Percentiles rank a stretch among this genome's conserved stretches.
Evolutionary conservation across 92 coral and sea anemone genomes (phyloP).

Genomic region (Epizoanthus rinbou): DNA sequence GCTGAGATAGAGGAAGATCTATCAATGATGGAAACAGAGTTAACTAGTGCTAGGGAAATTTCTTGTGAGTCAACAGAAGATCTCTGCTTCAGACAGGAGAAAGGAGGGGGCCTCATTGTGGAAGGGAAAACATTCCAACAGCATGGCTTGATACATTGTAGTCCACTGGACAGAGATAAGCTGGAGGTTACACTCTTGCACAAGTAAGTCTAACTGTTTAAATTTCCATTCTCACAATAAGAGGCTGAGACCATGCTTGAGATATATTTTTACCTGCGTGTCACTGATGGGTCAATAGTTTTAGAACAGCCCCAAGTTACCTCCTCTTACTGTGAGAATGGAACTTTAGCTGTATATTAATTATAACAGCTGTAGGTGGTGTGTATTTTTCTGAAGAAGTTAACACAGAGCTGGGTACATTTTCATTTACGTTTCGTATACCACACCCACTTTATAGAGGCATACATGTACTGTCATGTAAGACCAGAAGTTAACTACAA

Average conservation of each 20-base stretch:
- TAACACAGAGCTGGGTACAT: no score
- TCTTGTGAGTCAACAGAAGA: constrained; percentile 39
- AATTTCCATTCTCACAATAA: neutral
- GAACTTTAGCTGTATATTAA: no score
- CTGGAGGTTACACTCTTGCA: constrained; percentile 57
- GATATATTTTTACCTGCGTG: no score
- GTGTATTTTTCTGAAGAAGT: no score
- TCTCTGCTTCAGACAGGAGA: constrained; percentile 65
- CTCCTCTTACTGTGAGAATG: no score
- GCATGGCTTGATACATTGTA: constrained; percentile 54
- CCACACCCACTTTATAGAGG: no score
- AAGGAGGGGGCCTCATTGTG: constrained; percentile 68
- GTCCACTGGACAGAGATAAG: constrained; percentile 83
- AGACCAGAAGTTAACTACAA: no score
- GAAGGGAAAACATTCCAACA: constrained; percentile 82
- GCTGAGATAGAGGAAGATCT: constrained; percentile 77
- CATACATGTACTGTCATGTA: no score
- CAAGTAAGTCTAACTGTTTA: constrained; percentile 67
- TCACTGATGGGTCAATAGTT: no score
- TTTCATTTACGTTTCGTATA: no score
- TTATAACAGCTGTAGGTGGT: no score
- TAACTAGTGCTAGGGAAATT: constrained; percentile 64
- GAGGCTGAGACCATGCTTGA: no score
- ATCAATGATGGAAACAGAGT: constrained; percentile 63
- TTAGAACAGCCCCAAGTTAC: neutral